Evolutionary conservation across 2,888 invertebrate genomes (phyloP).

Genomic region (Pandemis cinnamomeana): DNA sequence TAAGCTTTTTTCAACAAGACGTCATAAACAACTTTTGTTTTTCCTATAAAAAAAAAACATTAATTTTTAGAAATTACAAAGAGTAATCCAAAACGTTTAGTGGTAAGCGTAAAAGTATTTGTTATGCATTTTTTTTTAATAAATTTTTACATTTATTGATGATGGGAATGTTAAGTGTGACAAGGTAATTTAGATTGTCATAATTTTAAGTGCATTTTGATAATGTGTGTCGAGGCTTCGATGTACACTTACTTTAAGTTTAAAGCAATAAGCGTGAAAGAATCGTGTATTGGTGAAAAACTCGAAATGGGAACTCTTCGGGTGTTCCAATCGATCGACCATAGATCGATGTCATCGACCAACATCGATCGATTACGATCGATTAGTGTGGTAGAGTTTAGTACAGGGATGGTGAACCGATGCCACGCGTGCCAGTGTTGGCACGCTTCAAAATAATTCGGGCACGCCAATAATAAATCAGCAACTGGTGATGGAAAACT

Average conservation of each 20-base stretch:
- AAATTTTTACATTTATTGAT: slow-evolving; percentile 10
- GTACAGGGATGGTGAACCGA: too few relatives aligned
- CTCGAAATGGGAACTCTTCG: not conserved
- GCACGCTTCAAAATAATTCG: too few relatives aligned
- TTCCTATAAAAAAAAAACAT: too few relatives aligned
- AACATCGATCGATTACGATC: too few relatives aligned
- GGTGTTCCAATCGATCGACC: too few relatives aligned
- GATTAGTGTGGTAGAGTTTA: too few relatives aligned
- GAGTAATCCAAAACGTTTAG: slow-evolving; percentile 31
- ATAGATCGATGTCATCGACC: too few relatives aligned
- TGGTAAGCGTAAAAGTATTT: slow-evolving; percentile 14
- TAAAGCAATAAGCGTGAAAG: slow-evolving; percentile 29
- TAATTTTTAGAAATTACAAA: slow-evolving; percentile 17
- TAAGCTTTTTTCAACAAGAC: too few relatives aligned
- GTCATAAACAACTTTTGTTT: too few relatives aligned
- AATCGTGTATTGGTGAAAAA: not conserved
- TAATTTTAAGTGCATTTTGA: not conserved
- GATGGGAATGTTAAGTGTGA: slow-evolving; percentile 11
- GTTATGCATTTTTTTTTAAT: slow-evolving; percentile 31
- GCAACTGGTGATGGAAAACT: too few relatives aligned
- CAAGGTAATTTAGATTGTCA: slow-evolving; percentile 1
- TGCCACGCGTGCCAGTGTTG: too few relatives aligned
- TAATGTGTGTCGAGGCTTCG: slow-evolving; percentile 6
- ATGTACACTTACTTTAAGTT: slow-evolving; percentile 7
- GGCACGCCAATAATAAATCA: too few relatives aligned